phyloP scores from a whole-genome alignment of 2,797 vertebrate genomes.

The Chelon labrosus region DNA sequence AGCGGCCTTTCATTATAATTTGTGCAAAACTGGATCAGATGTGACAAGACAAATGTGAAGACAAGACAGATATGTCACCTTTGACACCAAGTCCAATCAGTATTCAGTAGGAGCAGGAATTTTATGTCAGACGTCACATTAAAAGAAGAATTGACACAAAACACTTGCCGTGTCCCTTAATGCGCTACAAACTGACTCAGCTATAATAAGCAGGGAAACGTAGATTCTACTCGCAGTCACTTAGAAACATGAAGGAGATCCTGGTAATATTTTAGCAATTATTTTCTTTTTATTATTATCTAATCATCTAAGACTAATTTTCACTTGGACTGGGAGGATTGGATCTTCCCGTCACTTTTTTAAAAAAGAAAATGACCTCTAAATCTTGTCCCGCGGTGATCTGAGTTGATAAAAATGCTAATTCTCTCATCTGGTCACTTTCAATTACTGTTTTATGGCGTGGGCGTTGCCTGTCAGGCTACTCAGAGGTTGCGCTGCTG shows the following conservation, averaged over 20 bases:
- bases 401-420: constrained; percentile 14
- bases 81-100: neutral
- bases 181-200: neutral
- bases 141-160: neutral
- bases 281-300: neutral
- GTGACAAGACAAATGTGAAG: constrained; percentile 4
- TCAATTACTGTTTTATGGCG: constrained; percentile 3
- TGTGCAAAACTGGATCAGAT: constrained; percentile 8
- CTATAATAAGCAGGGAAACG: neutral
- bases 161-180: neutral
- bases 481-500: neutral
- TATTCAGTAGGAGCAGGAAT: neutral
- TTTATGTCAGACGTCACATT: constrained; percentile 2
- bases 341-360: neutral
- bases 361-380: neutral
- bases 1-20: neutral
- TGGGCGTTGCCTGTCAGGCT: neutral
- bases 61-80: constrained; percentile 4
- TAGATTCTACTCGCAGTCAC: neutral
- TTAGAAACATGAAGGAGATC: neutral
- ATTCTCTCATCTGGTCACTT: constrained; percentile 8
- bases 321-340: neutral
- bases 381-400: constrained; percentile 2
- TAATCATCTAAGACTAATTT: neutral
- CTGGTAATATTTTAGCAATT: neutral